A percentile compares a stretch with the other conserved stretches of the same genome.
phyloP scores from a whole-genome alignment of 2,888 invertebrate genomes.

The Cerastis rubricosa region DNA sequence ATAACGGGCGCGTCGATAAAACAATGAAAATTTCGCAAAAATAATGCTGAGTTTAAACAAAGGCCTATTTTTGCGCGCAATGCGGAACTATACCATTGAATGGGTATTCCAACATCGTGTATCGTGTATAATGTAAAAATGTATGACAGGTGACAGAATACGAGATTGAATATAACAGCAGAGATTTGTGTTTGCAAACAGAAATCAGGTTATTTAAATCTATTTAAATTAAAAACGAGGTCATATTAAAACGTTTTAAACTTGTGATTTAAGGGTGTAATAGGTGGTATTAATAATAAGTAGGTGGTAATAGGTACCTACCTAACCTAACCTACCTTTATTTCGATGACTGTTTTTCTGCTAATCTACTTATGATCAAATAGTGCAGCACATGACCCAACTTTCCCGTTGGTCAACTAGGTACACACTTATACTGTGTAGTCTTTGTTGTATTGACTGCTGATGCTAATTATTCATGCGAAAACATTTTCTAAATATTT shows the following conservation, averaged over 20 bases:
- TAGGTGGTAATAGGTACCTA: too few species aligned
- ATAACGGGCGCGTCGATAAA: slow-evolving; percentile 54
- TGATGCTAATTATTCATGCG: background rate
- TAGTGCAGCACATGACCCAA: too few species aligned
- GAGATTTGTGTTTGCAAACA: slow-evolving; percentile 5
- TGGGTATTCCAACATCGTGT: slow-evolving; percentile 17
- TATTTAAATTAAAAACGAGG: too few species aligned
- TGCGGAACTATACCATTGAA: slow-evolving; percentile 61
- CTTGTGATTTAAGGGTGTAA: background rate
- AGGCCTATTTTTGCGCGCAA: slow-evolving; percentile 45
- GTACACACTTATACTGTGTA: background rate
- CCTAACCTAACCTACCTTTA: too few species aligned
- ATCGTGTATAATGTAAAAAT: slow-evolving; percentile 17
- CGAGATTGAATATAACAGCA: background rate
- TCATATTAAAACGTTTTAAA: background rate
- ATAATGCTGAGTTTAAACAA: slow-evolving; percentile 51
- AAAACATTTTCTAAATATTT: background rate
- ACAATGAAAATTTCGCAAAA: slow-evolving; percentile 66
- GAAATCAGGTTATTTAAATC: slow-evolving; percentile 13
- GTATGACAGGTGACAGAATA: slow-evolving; percentile 16
- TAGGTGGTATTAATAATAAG: too few species aligned
- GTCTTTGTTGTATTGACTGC: background rate
- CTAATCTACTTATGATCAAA: background rate
- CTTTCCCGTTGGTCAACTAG: background rate
- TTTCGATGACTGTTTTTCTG: background rate